Percentiles rank a stretch among this genome's conserved stretches.
Conservation (phyloP, 2,113 vertebrate genomes). For the Colossoma macropomum region DNA sequence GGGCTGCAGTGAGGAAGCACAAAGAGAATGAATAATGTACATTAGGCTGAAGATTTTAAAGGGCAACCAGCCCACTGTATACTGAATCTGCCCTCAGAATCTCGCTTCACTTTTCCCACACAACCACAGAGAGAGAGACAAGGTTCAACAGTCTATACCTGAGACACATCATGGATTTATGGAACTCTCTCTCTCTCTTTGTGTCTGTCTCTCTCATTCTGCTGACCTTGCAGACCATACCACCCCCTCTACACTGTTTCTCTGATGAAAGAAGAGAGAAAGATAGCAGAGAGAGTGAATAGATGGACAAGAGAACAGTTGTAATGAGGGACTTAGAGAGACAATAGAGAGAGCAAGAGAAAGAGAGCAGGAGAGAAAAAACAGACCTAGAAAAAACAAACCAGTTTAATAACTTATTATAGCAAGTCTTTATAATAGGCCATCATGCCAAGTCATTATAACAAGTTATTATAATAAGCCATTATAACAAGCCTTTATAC, state of each 20-base stretch:
- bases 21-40: conserved; percentile 42
- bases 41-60: conserved; percentile 19
- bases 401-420: background rate
- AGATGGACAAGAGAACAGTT: background rate
- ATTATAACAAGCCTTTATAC: background rate
- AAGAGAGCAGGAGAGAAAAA: background rate
- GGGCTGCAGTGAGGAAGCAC: background rate
- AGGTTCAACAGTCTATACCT: conserved; percentile 11
- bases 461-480: background rate
- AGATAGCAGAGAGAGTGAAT: conserved; percentile 2
- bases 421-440: background rate
- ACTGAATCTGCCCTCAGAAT: conserved; percentile 21
- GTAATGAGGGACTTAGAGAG: background rate
- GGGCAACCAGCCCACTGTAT: conserved; percentile 9
- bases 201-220: conserved; percentile 4
- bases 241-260: background rate
- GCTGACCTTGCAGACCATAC: conserved; percentile 31
- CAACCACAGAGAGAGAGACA: background rate
- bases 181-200: conserved; percentile 24
- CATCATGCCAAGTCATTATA: background rate
- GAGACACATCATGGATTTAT: conserved; percentile 48
- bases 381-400: background rate
- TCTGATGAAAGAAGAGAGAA: conserved; percentile 13
- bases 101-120: conserved; percentile 26
- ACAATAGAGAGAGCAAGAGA: background rate